Base-by-base conservation (phyloP, 2,888 invertebrate genomes). In the Caenorhabditis sp. region DNA sequence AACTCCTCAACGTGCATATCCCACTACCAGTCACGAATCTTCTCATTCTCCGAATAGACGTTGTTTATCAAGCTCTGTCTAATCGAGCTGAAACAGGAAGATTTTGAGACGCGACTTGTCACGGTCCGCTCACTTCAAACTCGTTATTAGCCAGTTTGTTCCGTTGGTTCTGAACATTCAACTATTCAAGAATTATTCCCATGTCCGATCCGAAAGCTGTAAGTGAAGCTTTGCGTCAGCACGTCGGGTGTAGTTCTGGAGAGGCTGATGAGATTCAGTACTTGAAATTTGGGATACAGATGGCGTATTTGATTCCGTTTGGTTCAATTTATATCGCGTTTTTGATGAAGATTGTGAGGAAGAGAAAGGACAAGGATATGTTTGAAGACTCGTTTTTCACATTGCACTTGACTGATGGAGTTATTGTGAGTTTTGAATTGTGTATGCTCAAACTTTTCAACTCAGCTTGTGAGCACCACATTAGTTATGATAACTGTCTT, bases 381-480 rank as follows among this genome's bases (percentile, higher is more conserved):
- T 74, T 63, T 28, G 26, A 26, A 14, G 73, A 74, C 24, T 61
- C 73, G 14, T 74, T 74, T 63, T 74, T 74, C 19, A 63, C 61
- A 14, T 14, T 74, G 16, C 63, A 74, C 6, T 22, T 74, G 6
- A 31, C 51, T 1, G 73, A 74, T 74, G 73, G 73, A 16, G 16
- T 38, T 16, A 35, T 74, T 31, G 73, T 61, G 24, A 41, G 61
- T 61, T 41, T n/a, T n/a, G n/a, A n/a, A n/a, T n/a, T n/a, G n/a
- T n/a, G n/a, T n/a, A n/a, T n/a, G n/a, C n/a, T n/a, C n/a, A n/a
- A n/a, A n/a, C n/a, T n/a, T n/a, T n/a, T n/a, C n/a, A n/a, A n/a
- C n/a, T n/a, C n/a, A n/a, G n/a, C n/a, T n/a, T n/a, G n/a, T n/a
- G n/a, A n/a, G n/a, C n/a, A n/a, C n/a, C n/a, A n/a, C n/a, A n/a